Base-by-base conservation (phyloP, 2,113 vertebrate species). In the Carassius auratus region DNA sequence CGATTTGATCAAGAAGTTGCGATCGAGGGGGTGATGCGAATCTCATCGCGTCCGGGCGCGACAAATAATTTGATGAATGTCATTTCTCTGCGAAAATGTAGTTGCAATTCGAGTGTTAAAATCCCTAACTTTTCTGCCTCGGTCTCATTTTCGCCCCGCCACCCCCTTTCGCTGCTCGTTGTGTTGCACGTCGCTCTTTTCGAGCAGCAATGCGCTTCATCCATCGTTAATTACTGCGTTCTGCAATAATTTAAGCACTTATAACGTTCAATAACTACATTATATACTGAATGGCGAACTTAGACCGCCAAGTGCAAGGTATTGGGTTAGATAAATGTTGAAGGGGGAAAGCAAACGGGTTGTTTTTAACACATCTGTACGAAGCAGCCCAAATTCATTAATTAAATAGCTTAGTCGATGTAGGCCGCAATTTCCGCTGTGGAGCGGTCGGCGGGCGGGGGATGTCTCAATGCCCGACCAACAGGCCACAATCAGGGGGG, bases 351-450 rank as follows among this genome's bases (percentile, higher is more conserved):
- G 90, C 91, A 85, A 85, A 91, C 86, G 92, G 92, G 87, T 92
- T 92, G 93, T 93, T 92, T 89, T 90, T 86, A 91, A 93, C 92
- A 93, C 93, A 93, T 42, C 38, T 93, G 94, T 94, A n/a, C 92
- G 92, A 83, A 92, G 91, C 92, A 93, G 91, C 89, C 90, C 91
- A 92, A 92, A 94, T 92, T 93, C 92, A 92, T 95, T 95, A 95
- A 95, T 95, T 95, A 94, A 93, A 93, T 90, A 93, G 92, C 92
- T 91, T 91, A 90, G 91, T 94, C 90, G 74, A 88, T 87, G 91
- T 94, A 95, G 95, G 94, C 95, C 95, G 93, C 94, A 90, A 89
- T 94, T 90, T 94, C 90, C 91, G 89, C 92, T 91, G 89, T 84
- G 90, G 90, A 92, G 91, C 91, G 89, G 92, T 89, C 92, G 90